These are phyloP conservation scores for Dendropsophus ebraccatus DNA, from an alignment of 2,113 vertebrate genomes.

Conservation along the genomic window DNA sequence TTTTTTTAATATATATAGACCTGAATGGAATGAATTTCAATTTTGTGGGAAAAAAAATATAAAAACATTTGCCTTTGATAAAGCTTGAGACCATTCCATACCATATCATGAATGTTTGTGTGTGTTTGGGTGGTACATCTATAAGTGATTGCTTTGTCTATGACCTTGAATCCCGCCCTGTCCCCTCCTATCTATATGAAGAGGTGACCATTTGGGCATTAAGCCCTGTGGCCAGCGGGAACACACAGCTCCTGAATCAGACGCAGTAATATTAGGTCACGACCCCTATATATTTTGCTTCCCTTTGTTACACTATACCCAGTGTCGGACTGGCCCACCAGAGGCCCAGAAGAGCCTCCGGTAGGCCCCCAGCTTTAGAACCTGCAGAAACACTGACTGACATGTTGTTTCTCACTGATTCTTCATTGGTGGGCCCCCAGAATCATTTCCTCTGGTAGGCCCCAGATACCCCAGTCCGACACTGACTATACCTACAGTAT, in stretches of 20 bases:
- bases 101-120: not conserved
- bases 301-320: no score
- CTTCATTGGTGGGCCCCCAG: no score
- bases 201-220: not conserved
- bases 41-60: not conserved
- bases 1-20: not conserved
- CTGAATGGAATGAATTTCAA: not conserved
- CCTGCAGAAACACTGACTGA: no score
- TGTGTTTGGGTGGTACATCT: not conserved
- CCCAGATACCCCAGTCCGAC: no score
- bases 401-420: no score
- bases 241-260: not conserved
- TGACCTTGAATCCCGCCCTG: not conserved
- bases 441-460: no score
- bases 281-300: not conserved
- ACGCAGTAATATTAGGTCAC: not conserved
- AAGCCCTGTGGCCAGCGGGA: not conserved
- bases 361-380: no score
- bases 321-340: no score
- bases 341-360: no score
- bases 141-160: not conserved
- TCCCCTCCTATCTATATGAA: not conserved
- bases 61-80: no score
- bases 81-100: constrained; percentile 12
- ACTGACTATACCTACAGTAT: no score